A percentile compares a stretch with the other conserved stretches of the same genome.
These are phyloP conservation scores for Chionomys nivalis DNA, from an alignment of 2,113 vertebrate genomes.

Conservation along the genomic window DNA sequence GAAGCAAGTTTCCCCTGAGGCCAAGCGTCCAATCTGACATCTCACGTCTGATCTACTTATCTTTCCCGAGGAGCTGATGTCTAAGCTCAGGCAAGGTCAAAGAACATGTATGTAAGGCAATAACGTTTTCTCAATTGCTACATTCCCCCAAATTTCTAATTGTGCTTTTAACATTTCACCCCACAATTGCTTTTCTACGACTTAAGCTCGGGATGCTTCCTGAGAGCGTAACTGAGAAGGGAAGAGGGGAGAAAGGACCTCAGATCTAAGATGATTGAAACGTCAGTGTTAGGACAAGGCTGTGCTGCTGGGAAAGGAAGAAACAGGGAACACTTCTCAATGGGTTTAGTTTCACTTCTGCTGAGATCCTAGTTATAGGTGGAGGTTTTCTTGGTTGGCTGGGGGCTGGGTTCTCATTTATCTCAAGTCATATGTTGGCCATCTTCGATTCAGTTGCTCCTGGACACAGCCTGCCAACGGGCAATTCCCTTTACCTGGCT, in stretches of 20 bases:
- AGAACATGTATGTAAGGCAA: background rate
- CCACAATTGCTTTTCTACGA: background rate
- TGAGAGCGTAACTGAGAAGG: background rate
- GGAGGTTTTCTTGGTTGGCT: background rate
- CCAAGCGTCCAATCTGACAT: background rate
- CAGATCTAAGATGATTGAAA: background rate
- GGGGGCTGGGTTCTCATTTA: background rate
- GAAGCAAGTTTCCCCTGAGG: background rate
- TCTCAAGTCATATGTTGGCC: background rate
- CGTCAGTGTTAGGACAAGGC: background rate
- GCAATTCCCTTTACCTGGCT: background rate
- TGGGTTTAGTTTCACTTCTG: background rate
- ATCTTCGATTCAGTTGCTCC: background rate
- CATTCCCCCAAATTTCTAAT: background rate
- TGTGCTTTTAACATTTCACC: background rate
- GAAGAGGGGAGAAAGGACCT: background rate
- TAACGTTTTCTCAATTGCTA: background rate
- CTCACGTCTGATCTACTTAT: background rate
- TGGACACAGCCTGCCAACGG: background rate
- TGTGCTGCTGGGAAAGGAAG: background rate
- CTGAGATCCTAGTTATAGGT: background rate
- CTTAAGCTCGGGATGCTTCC: conserved; percentile 22
- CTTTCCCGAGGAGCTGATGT: background rate
- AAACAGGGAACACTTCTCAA: background rate
- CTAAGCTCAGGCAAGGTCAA: background rate